Conservation (phyloP, 2,888 invertebrate genomes). For the Xanthorhoe designata region DNA sequence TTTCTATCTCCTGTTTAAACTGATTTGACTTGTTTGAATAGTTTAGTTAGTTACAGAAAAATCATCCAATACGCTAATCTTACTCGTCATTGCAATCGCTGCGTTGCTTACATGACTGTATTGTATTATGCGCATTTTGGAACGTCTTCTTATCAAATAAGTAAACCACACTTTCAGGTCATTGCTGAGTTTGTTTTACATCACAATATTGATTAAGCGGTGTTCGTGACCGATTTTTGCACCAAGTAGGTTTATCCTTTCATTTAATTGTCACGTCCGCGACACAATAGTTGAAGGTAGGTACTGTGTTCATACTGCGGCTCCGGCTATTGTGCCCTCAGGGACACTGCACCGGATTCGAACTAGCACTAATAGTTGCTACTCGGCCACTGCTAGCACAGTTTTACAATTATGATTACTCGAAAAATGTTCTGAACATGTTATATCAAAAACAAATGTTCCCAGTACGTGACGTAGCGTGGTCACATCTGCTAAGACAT, state of each 20-base stretch:
- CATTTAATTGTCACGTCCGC: conserved; percentile 67
- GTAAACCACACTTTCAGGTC: conserved; percentile 6
- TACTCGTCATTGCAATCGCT: no score
- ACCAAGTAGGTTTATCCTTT: conserved; percentile 64
- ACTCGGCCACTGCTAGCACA: neutral
- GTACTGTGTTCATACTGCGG: conserved; percentile 13
- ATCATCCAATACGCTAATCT: no score
- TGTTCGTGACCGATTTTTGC: conserved; percentile 51
- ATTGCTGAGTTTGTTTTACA: conserved; percentile 2
- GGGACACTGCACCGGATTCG: conserved; percentile 28
- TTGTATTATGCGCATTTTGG: no score
- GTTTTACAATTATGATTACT: no score
- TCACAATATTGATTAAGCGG: conserved; percentile 30
- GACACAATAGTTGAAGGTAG: conserved; percentile 22
- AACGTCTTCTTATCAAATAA: neutral
- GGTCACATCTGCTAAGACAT: no score
- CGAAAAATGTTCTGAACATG: no score
- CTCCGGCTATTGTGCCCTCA: conserved; percentile 34
- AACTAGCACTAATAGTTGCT: conserved; percentile 22
- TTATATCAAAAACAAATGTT: no score
- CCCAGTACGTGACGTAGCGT: no score
- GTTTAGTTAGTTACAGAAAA: no score
- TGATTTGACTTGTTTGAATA: no score
- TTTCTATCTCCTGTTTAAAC: no score
- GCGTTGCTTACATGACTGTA: no score